Evolutionary conservation across 2,888 invertebrate species (phyloP), one percentile per base, ranked within the genome.

Genomic region (Neoscelio sp.): DNA sequence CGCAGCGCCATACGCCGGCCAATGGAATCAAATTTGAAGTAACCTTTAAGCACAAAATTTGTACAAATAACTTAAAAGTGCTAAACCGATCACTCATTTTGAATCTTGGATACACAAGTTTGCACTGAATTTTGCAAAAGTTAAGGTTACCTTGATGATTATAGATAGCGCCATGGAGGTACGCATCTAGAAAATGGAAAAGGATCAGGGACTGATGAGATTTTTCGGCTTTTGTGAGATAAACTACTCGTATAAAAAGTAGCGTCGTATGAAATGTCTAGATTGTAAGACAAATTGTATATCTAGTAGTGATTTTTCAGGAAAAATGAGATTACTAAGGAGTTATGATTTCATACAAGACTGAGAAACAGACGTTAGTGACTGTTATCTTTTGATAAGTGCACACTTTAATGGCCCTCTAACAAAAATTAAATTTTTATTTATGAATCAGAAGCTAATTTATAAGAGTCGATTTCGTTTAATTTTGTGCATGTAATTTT

Each of bases 151-250:
- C 38, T 48, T 48, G 2, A 15, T 40, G 33, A 35, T n/a, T 48
- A 23, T 15, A 46, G n/a, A 60, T 8, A 20, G 20, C 4, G 7
- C 2, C 18, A 33, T 6, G 10, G 10, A 33, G 33, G 1, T 33
- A 10, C 10, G 33, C 6, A 33, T 33, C 10, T 33, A 10, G 18
- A 18, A 52, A 44, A 13, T 13, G n/a, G 18, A 18, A 52, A 44
- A 13, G n/a, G n/a, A 23, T 17, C 56, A 23, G 46, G 56, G 64
- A 30, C 30, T n/a, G 10, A 54, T 6, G 56, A 64, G 64, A 64
- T 64, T 73, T 73, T 62, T 12, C 5, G n/a, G 52, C 54, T 62
- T n/a, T 48, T 26, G 73, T 64, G 60, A 44, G 64, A 10, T 30
- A 46, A 73, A 73, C 64, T 73, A 56, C 73, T 73, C 28, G 15